Conservation (phyloP, 2,113 vertebrate species). For the Sylvilagus bachmani region DNA sequence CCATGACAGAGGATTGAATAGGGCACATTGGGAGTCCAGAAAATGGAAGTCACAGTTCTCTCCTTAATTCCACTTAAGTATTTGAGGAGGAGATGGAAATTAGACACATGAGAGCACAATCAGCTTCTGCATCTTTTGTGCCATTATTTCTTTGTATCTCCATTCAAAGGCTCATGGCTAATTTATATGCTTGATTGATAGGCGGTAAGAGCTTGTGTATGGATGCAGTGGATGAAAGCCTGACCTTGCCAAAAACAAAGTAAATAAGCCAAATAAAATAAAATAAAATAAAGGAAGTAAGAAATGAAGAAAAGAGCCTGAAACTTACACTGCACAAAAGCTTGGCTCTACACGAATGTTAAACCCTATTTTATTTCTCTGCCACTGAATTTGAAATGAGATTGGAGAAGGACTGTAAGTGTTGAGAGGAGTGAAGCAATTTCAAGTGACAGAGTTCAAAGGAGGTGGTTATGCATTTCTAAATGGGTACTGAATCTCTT, state of each 20-base stretch:
- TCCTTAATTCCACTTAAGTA: conserved; percentile 67
- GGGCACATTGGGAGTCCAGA: background rate
- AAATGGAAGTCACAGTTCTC: conserved; percentile 61
- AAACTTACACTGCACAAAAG: conserved; percentile 56
- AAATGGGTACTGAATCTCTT: conserved; percentile 73
- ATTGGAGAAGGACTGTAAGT: conserved; percentile 57
- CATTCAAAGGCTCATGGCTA: conserved; percentile 65
- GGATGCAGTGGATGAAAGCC: conserved; percentile 25
- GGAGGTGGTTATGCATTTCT: conserved; percentile 73
- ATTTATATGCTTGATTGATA: conserved; percentile 72
- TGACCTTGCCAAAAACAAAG: conserved; percentile 56
- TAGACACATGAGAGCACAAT: conserved; percentile 61
- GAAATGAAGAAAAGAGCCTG: conserved; percentile 24
- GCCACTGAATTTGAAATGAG: conserved; percentile 78
- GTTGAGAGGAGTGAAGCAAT: conserved; percentile 77
- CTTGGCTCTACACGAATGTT: conserved; percentile 75
- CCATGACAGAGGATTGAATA: background rate
- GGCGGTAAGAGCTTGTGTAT: conserved; percentile 28
- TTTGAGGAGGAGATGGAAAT: conserved; percentile 55
- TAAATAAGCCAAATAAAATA: conserved; percentile 38
- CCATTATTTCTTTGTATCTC: conserved; percentile 55
- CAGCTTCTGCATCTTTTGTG: conserved; percentile 57
- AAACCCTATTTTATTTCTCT: conserved; percentile 71
- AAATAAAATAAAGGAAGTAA: conserved; percentile 7
- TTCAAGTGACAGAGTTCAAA: conserved; percentile 84